Evolutionary conservation across 1,140 invertebrate genomes (phyloP), one percentile per base, ranked within the genome.

Genomic region (Drosophila nasuta): DNA sequence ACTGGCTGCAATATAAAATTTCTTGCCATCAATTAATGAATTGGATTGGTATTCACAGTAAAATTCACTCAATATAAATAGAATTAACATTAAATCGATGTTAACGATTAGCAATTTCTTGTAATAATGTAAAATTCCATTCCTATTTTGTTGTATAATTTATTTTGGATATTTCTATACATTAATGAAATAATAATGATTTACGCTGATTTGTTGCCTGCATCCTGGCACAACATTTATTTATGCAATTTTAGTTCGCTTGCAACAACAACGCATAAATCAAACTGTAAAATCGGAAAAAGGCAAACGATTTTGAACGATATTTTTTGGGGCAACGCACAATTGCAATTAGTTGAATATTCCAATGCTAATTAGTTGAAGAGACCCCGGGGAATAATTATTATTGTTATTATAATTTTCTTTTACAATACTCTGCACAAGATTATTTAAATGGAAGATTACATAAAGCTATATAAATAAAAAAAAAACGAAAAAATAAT

Each of bases 261-360:
- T 1, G 30, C 8, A 7, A 25, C 15, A 11, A 46, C 25, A 11
- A 15, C 25, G 13, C 48, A 73, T 74, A 74, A 74, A 74, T 74
- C 71, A 74, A 52, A 5, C 38, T 45, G 28, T 20, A 2, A 20
- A 43, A 25, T n/a, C 5, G 35, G 7, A 43, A 45, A 66, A 25
- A 15, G 10, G 51, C 25, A 46, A 8, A 2, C 38, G 11, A 56
- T 46, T 20, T 30, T 33, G 10, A n/a, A 13, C 4, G n/a, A 6
- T 56, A 25, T 54, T n/a, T 35, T 66, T 46, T 25, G 20, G 20
- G 20, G 20, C 60, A 67, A 17, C 59, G 65, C 38, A 64, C 49
- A 68, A 68, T 78, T 71, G 77, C 70, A 81, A 85, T 85, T 81
- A 85, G 70, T 33, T 45, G 17, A 66, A 73, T 81, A 75, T 76